These are phyloP conservation scores for Sporophila hypoxantha DNA, from an alignment of 2,113 vertebrate species.

Conservation along the genomic window DNA sequence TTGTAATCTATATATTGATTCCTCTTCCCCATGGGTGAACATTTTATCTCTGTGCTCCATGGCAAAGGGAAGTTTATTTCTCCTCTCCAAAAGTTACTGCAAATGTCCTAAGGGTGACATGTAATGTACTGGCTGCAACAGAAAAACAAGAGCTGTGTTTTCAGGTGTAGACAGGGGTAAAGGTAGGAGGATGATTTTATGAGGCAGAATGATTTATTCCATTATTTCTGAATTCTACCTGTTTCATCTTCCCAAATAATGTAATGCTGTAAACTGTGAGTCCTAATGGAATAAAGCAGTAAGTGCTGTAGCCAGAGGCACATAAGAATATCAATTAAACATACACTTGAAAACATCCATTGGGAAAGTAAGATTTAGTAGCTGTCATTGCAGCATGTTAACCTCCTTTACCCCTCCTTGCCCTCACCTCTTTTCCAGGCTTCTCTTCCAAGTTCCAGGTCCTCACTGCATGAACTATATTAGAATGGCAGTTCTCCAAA, in stretches of 20 bases:
- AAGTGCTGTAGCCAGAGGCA: neutral
- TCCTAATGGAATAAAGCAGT: conserved; percentile 5
- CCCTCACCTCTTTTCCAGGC: neutral
- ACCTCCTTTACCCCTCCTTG: neutral
- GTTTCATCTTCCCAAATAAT: neutral
- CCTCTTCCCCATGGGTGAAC: neutral
- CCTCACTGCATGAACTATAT: neutral
- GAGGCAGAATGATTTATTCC: neutral
- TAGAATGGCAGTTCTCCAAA: neutral
- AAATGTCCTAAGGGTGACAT: neutral
- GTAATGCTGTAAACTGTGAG: neutral
- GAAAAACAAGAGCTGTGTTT: neutral
- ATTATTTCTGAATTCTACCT: neutral
- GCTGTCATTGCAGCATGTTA: neutral
- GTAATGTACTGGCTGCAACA: neutral
- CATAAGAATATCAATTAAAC: conserved; percentile 25
- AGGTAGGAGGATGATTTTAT: neutral
- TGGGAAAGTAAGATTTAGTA: conserved; percentile 20
- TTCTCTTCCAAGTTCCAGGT: neutral
- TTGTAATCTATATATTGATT: neutral
- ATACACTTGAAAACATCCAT: conserved; percentile 7
- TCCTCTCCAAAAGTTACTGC: neutral
- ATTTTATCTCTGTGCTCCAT: neutral
- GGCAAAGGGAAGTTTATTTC: neutral
- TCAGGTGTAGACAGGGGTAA: neutral